Conservation (phyloP, 2,888 invertebrate species). For the Anarsia innoxiella region DNA sequence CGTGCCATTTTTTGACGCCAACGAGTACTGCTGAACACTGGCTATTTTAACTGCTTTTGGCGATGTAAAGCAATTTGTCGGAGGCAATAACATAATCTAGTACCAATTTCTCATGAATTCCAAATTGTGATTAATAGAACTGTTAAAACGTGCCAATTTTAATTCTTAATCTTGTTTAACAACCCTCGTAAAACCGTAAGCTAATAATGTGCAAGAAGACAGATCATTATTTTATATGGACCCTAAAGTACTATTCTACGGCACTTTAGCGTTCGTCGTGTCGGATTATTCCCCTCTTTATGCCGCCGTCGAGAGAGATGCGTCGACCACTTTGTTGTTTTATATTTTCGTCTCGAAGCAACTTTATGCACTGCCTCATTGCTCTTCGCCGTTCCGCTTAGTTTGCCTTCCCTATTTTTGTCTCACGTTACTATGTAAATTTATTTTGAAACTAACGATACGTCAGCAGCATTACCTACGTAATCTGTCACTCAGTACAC, state of each 20-base stretch:
- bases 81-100: conserved; percentile 35
- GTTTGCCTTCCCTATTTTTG: conserved; percentile 67
- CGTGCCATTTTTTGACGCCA: conserved; percentile 42
- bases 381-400: conserved; percentile 68
- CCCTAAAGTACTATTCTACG: conserved; percentile 52
- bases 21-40: conserved; percentile 38
- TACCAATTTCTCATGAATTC: conserved; percentile 25
- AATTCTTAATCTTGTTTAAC: conserved; percentile 29
- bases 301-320: conserved; percentile 55
- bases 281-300: conserved; percentile 64
- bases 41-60: conserved; percentile 32
- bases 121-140: conserved; percentile 27
- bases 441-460: conserved; percentile 47
- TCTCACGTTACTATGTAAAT: conserved; percentile 69
- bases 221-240: conserved; percentile 61
- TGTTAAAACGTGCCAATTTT: conserved; percentile 18
- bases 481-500: conserved; percentile 13
- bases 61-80: conserved; percentile 53
- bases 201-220: conserved; percentile 45
- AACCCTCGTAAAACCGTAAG: conserved; percentile 32
- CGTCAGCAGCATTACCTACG: conserved; percentile 30
- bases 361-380: conserved; percentile 71
- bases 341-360: conserved; percentile 66
- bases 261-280: conserved; percentile 51
- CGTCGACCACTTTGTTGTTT: conserved; percentile 73